Conservation (phyloP, 2,888 invertebrate species). For the Zaprionus bogoriensis region DNA sequence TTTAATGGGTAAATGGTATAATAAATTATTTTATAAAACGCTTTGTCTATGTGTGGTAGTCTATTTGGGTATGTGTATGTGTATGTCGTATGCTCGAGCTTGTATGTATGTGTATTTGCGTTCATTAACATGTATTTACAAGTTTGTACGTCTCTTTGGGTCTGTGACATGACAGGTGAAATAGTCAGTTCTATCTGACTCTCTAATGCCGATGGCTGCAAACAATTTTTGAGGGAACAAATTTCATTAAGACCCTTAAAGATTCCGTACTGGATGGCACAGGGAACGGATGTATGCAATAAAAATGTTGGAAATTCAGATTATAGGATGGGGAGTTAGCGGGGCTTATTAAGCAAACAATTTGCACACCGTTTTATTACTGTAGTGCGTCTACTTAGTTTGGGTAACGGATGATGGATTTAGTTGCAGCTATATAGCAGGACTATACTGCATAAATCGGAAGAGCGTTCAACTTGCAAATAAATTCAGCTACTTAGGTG, state of each 20-base stretch:
- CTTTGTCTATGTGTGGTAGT: not conserved
- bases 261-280: not conserved
- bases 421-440: too few relatives aligned
- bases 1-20: too few relatives aligned
- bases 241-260: not conserved
- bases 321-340: too few relatives aligned
- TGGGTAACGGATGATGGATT: not conserved
- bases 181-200: not conserved
- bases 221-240: not conserved
- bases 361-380: not conserved
- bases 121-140: too few relatives aligned
- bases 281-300: not conserved
- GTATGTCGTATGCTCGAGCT: not conserved
- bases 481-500: too few relatives aligned
- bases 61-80: not conserved
- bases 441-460: too few relatives aligned
- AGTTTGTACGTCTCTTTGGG: not conserved
- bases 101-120: not conserved
- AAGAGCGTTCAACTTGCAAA: too few relatives aligned
- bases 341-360: not conserved
- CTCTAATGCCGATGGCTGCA: not conserved
- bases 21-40: slow-evolving; percentile 46
- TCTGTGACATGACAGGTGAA: not conserved
- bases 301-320: not conserved
- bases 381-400: not conserved